phyloP scores from a whole-genome alignment of 2,888 invertebrate genomes.

The Eledona agricola region DNA sequence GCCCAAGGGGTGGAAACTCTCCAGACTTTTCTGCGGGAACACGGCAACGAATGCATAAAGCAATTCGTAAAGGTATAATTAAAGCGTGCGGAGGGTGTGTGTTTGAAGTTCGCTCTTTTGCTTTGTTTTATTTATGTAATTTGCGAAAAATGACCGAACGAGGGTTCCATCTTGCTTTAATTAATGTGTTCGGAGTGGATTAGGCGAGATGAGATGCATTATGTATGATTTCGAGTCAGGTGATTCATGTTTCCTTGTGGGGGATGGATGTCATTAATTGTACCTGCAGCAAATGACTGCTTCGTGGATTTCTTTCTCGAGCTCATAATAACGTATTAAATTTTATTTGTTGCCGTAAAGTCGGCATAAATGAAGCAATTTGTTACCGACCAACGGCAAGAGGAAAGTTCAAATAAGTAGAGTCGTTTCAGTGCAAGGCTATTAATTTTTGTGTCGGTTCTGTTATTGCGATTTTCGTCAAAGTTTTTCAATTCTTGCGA shows the following conservation, averaged over 20 bases:
- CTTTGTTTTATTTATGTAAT: slow-evolving; percentile 22
- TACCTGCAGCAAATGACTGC: too few relatives aligned
- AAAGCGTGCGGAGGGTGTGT: slow-evolving; percentile 1
- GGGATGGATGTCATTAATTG: neutral
- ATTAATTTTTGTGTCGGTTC: too few relatives aligned
- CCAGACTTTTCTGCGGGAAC: slow-evolving; percentile 70
- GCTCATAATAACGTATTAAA: too few relatives aligned
- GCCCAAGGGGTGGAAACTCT: slow-evolving; percentile 70
- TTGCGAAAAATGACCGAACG: slow-evolving; percentile 9
- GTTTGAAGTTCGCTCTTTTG: slow-evolving; percentile 8
- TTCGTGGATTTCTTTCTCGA: too few relatives aligned
- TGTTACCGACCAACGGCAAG: too few relatives aligned
- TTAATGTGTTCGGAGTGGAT: slow-evolving; percentile 1
- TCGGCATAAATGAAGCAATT: too few relatives aligned
- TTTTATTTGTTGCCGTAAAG: too few relatives aligned
- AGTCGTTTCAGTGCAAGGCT: too few relatives aligned
- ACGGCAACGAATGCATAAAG: slow-evolving; percentile 72
- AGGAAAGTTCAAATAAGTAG: too few relatives aligned
- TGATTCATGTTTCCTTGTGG: neutral
- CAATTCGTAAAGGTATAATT: slow-evolving; percentile 72
- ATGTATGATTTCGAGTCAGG: slow-evolving; percentile 8
- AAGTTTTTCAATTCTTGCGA: too few relatives aligned
- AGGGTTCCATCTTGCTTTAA: too few relatives aligned
- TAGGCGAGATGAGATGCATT: slow-evolving; percentile 3
- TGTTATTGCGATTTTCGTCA: too few relatives aligned